Evolutionary conservation across 2,888 invertebrate genomes (phyloP), one percentile per base, ranked within the genome.

Genomic region (Megaustenia siamemsis): DNA sequence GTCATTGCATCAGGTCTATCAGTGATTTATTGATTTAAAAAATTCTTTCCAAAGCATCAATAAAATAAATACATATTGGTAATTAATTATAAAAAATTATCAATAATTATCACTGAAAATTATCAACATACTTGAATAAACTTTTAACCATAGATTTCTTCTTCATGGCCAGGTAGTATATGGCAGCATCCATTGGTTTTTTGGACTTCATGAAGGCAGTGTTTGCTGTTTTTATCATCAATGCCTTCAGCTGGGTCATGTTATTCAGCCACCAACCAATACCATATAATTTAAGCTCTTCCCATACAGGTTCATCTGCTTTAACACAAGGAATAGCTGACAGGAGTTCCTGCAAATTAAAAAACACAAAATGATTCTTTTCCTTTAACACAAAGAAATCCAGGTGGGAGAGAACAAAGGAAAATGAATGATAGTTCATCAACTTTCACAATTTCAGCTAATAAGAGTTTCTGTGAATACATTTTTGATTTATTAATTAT

Each of bases 131-230:
- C 94, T 94, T 95, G 95, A 98, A 99, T 75, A 99, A 94, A 0
- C 99, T 99, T 97, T 98, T 99, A 0, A 99, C 96, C 5, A 99
- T 95, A 91, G 97, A 98, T 92, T 99, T 98, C 95, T 99, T 99
- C 94, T 97, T 98, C 98, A 99, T 97, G 1, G 99, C 99, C 88
- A 99, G 95, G 94, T 99, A 99, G 93, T 97, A 99, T 2, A 99
- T 95, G 0, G 99, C 98, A 0, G 99, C 98, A 93, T 99, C 99
- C 94, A 99, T 96, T 0, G 99, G 99, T 93, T 99, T 98, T 93
- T 98, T 97, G 82, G 97, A 96, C 5, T 95, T 95, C 94, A 98
- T 97, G 94, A 98, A 99, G 0, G 99, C 96, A 0, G 97, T 96
- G 93, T 99, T 98, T 0, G 99, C 99, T 45, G 99, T 93, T 95